phyloP scores from a whole-genome alignment of 2,888 invertebrate species.

The Phlogophora meticulosa region DNA sequence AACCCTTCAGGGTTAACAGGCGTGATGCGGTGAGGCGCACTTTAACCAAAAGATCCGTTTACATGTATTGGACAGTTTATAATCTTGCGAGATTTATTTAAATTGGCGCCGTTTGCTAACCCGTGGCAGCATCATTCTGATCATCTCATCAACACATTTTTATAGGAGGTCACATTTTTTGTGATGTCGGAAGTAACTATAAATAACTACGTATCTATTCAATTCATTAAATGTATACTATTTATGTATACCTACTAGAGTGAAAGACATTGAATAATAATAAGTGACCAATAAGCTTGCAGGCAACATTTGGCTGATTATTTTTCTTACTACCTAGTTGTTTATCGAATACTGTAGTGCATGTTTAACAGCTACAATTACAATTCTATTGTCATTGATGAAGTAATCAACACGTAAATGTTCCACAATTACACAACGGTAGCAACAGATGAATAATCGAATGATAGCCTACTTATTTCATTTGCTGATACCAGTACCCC shows the following conservation, averaged over 20 bases:
- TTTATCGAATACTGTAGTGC: constrained; percentile 21
- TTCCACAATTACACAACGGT: constrained; percentile 27
- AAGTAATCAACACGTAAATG: constrained; percentile 42
- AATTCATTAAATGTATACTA: background rate
- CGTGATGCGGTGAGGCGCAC: no score
- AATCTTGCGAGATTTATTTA: no score
- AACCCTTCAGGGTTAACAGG: no score
- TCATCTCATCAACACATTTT: no score
- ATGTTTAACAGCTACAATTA: constrained; percentile 21
- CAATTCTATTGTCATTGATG: constrained; percentile 44
- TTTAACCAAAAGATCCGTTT: no score
- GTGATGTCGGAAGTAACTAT: no score
- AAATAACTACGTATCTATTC: no score
- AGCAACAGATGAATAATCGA: constrained; percentile 31
- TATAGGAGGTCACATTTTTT: no score
- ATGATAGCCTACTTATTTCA: constrained; percentile 5
- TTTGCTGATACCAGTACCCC: background rate
- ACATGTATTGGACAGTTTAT: no score
- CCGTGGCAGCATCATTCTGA: no score
- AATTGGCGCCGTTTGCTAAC: no score
- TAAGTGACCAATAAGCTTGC: no score
- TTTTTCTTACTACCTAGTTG: constrained; percentile 23
- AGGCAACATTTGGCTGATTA: constrained; percentile 14
- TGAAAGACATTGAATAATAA: background rate
- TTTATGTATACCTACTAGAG: background rate